Evolutionary conservation across 2,113 vertebrate genomes (phyloP), one percentile per base, ranked within the genome.

Genomic region (Sphyrna mokarran): DNA sequence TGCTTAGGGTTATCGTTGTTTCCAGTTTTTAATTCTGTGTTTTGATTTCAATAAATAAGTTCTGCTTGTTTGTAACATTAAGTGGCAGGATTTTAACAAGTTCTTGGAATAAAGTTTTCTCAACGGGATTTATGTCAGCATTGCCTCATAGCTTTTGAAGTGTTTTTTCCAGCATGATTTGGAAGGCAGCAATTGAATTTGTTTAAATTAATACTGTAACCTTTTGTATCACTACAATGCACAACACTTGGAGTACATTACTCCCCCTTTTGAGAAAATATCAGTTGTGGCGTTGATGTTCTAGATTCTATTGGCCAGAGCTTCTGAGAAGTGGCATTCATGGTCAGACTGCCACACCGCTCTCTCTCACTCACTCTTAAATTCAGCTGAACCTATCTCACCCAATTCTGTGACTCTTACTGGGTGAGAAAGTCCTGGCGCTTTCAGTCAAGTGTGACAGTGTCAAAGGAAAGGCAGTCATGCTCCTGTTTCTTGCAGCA

Each of bases 81-180:
- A 90, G 22, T 90, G 58, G 87, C 26, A 33, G 87, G 87, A 90
- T 90, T 63, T 54, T 61, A 61, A 90, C 54, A 61, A 13, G 26
- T 90, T 90, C 87, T 61, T 61, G 87, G 87, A 89, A 20, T n/a
- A 90, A 90, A 61, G 11, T 90, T 90, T 61, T 26, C 87, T 90
- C 87, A n/a, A 48, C 61, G 54, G 43, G 29, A 33, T 90, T 90
- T 90, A 96, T 95, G 16, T 95, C 0, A 6, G 94, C 29, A 61
- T 96, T 96, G 68, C 66, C 96, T 95, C 96, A 95, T 96, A 85
- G 95, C 0, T 69, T 54, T 95, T 80, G 37, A 90, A 70, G 58
- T 80, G 72, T 96, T 95, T 94, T 96, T 97, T 96, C 96, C 96
- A 1, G 0, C 94, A n/a, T 96, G 95, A 58, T 83, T 96, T 96